Evolutionary conservation across 2,888 invertebrate species (phyloP).

Genomic region (Fabriciana adippe): DNA sequence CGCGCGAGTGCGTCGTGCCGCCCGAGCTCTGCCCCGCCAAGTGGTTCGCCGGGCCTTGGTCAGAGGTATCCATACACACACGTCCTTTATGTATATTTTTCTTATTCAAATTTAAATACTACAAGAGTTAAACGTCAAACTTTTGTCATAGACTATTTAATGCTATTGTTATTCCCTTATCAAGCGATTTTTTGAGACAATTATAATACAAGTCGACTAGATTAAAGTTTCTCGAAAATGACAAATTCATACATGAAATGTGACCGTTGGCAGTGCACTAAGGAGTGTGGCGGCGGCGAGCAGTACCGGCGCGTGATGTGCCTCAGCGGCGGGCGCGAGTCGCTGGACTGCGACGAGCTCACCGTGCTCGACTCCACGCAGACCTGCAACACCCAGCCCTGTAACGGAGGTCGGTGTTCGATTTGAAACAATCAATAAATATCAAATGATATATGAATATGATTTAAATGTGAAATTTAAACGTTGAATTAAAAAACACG

Average conservation of each 20-base stretch:
- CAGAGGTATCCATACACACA: not conserved
- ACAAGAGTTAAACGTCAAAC: too few species aligned
- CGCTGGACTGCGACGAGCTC: not conserved
- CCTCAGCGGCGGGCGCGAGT: slow-evolving; percentile 83
- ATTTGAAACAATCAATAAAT: not conserved
- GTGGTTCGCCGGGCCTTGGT: slow-evolving; percentile 95
- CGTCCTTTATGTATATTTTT: too few species aligned
- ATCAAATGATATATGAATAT: not conserved
- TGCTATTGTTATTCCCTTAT: too few species aligned
- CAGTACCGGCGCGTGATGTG: slow-evolving; percentile 89
- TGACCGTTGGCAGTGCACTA: slow-evolving; percentile 84
- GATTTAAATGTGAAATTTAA: too few species aligned
- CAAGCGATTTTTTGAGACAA: too few species aligned
- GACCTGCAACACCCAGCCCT: slow-evolving; percentile 87
- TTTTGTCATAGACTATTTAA: too few species aligned
- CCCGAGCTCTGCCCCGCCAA: slow-evolving; percentile 89
- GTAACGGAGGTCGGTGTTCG: slow-evolving; percentile 83
- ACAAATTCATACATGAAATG: not conserved
- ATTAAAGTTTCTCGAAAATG: not conserved
- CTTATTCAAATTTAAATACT: too few species aligned
- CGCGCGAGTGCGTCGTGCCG: slow-evolving; percentile 88
- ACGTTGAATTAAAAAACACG: too few species aligned
- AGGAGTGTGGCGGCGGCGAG: slow-evolving; percentile 91
- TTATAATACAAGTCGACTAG: not conserved
- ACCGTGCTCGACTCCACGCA: slow-evolving; percentile 84